Percentiles rank a stretch among this genome's conserved stretches.
Evolutionary conservation across 2,797 vertebrate genomes (phyloP).

Genomic region (Sebastes aleutianus): DNA sequence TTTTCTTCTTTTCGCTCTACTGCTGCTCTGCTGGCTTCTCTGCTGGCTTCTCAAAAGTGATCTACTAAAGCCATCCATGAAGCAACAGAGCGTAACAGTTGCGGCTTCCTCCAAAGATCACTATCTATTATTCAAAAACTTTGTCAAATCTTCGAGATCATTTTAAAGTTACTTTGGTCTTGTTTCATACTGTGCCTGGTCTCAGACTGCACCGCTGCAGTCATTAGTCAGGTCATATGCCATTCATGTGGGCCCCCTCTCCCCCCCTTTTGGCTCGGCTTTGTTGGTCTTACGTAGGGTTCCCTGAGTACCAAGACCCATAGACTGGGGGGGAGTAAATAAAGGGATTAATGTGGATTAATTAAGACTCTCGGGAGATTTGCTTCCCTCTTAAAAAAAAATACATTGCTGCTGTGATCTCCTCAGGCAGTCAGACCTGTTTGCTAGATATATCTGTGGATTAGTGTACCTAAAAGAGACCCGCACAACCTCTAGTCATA

Average conservation of each 20-base stretch:
- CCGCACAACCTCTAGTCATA: constrained; percentile 26
- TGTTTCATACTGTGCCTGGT: neutral
- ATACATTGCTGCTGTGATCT: constrained; percentile 24
- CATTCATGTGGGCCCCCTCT: neutral
- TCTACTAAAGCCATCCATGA: constrained; percentile 36
- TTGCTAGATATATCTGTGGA: constrained; percentile 35
- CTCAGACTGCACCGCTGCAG: neutral
- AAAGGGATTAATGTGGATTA: constrained; percentile 50
- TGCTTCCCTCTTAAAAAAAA: constrained; percentile 11
- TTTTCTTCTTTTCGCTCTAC: neutral
- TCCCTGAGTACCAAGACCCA: constrained; percentile 8
- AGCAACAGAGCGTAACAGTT: constrained; percentile 26
- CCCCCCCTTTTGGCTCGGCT: neutral
- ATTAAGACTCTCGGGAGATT: constrained; percentile 40
- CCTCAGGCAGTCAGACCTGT: constrained; percentile 35
- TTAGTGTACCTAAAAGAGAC: constrained; percentile 34
- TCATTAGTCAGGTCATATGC: constrained; percentile 30
- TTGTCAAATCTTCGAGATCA: neutral
- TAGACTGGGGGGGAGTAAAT: constrained; percentile 25
- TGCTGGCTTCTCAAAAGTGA: constrained; percentile 35
- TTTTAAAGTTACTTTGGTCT: neutral
- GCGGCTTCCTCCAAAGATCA: constrained; percentile 40
- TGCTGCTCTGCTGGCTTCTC: neutral
- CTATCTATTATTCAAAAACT: constrained; percentile 51
- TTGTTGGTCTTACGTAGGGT: neutral